Evolutionary conservation across 2,888 invertebrate species (phyloP).

Genomic region (Clistopyga incitator): DNA sequence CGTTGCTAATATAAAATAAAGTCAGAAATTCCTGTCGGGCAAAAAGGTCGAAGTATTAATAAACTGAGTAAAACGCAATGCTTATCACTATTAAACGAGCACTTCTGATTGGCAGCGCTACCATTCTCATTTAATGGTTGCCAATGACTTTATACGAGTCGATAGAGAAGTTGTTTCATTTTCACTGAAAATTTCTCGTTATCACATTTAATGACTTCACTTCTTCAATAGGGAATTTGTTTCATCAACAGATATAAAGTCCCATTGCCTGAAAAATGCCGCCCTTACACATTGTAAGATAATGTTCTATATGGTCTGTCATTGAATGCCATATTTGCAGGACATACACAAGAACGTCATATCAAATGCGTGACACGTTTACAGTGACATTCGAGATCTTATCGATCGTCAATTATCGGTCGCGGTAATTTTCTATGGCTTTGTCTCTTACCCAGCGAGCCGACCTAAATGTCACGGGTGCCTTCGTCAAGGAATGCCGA

Average conservation of each 20-base stretch:
- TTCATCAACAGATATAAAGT: background rate
- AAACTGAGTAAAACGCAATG: background rate
- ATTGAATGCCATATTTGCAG: background rate
- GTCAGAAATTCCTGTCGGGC: background rate
- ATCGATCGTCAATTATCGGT: slow-evolving; percentile 36
- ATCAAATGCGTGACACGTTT: slow-evolving; percentile 29
- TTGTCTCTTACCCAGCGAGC: slow-evolving; percentile 24
- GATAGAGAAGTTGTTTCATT: background rate
- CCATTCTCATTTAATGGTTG: slow-evolving; percentile 2
- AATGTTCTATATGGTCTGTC: background rate
- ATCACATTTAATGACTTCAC: background rate
- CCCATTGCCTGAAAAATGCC: background rate
- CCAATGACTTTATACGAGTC: background rate
- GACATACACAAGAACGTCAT: background rate
- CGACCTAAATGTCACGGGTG: slow-evolving; percentile 64
- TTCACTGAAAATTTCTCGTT: background rate
- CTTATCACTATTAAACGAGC: background rate
- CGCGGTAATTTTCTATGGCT: slow-evolving; percentile 38
- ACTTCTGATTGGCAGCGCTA: background rate
- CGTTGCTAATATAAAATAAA: background rate
- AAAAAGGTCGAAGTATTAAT: background rate
- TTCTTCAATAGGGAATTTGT: background rate
- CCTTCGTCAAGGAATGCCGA: slow-evolving; percentile 61
- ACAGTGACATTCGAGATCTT: slow-evolving; percentile 32
- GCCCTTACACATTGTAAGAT: background rate